phyloP scores from a whole-genome alignment of 2,888 invertebrate species.

The Drosophila kuntzei region DNA sequence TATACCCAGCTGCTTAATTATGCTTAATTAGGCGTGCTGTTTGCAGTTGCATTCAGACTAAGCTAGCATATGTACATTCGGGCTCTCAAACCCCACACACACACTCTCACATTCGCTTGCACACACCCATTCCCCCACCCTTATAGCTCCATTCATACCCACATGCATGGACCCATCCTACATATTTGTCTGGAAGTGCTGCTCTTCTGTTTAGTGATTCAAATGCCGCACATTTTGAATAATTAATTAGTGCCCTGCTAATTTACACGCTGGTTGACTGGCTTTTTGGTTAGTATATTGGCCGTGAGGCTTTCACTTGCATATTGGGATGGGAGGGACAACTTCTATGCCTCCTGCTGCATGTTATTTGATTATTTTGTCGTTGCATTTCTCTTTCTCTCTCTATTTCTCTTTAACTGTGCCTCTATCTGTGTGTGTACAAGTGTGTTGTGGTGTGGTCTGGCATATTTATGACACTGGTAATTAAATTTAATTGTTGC shows the following conservation, averaged over 20 bases:
- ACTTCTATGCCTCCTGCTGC: conserved; percentile 22
- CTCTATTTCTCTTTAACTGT: background rate
- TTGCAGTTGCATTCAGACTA: conserved; percentile 40
- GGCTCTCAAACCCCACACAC: conserved; percentile 12
- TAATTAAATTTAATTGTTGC: conserved; percentile 81
- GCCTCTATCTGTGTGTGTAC: conserved; percentile 17
- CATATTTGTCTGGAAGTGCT: conserved; percentile 22
- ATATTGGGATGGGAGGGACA: conserved; percentile 15
- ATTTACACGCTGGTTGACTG: conserved; percentile 78
- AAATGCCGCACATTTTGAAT: conserved; percentile 80
- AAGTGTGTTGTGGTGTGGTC: conserved; percentile 45
- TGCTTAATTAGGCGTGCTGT: conserved; percentile 68
- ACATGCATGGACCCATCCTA: conserved; percentile 12
- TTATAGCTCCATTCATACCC: background rate
- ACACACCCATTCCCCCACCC: background rate
- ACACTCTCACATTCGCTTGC: conserved; percentile 8
- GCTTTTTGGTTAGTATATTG: conserved; percentile 69
- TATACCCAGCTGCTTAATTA: conserved; percentile 70
- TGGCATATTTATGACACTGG: conserved; percentile 82
- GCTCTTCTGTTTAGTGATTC: conserved; percentile 67
- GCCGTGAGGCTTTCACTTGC: conserved; percentile 51
- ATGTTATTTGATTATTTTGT: conserved; percentile 78
- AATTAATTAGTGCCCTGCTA: conserved; percentile 81
- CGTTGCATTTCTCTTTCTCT: conserved; percentile 41
- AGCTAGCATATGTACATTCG: conserved; percentile 6